Percentiles rank a stretch among this genome's conserved stretches.
These are phyloP conservation scores for Acarapis woodi DNA, from an alignment of 1,140 invertebrate genomes.

Conservation along the genomic window DNA sequence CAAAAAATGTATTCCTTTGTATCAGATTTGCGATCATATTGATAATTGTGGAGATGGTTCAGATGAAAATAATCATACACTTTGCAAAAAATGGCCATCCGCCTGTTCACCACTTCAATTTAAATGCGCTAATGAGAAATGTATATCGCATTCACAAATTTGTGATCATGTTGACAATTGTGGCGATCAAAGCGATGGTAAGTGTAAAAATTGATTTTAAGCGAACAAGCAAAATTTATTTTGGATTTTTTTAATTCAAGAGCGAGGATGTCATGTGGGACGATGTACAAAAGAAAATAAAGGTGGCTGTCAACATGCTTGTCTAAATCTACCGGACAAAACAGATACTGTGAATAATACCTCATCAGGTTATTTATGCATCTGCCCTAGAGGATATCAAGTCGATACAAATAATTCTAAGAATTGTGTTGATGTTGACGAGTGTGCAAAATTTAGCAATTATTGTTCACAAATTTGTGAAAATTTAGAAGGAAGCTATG, in stretches of 20 bases:
- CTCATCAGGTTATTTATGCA: slow-evolving; percentile 58
- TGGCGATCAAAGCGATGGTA: slow-evolving; percentile 50
- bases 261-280: slow-evolving; percentile 52
- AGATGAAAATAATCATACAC: slow-evolving; percentile 69
- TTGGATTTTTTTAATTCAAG: too few relatives aligned
- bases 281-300: slow-evolving; percentile 34
- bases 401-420: slow-evolving; percentile 27
- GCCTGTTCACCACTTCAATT: slow-evolving; percentile 53
- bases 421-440: slow-evolving; percentile 45
- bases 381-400: slow-evolving; percentile 54
- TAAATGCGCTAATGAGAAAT: slow-evolving; percentile 71
- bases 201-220: too few relatives aligned
- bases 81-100: slow-evolving; percentile 32
- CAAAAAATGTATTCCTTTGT: slow-evolving; percentile 49
- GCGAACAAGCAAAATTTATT: too few relatives aligned
- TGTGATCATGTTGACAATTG: slow-evolving; percentile 58
- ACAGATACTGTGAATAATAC: slow-evolving; percentile 53
- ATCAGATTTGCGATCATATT: slow-evolving; percentile 47
- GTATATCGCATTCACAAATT: slow-evolving; percentile 41
- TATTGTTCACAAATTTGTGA: slow-evolving; percentile 69
- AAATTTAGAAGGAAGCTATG: slow-evolving; percentile 67
- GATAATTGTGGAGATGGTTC: slow-evolving; percentile 55
- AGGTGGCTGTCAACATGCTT: slow-evolving; percentile 78
- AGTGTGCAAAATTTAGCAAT: slow-evolving; percentile 46
- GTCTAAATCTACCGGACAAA: slow-evolving; percentile 33